Evolutionary conservation across 2,113 vertebrate species (phyloP).

Genomic region (Dromaius novaehollandiae): DNA sequence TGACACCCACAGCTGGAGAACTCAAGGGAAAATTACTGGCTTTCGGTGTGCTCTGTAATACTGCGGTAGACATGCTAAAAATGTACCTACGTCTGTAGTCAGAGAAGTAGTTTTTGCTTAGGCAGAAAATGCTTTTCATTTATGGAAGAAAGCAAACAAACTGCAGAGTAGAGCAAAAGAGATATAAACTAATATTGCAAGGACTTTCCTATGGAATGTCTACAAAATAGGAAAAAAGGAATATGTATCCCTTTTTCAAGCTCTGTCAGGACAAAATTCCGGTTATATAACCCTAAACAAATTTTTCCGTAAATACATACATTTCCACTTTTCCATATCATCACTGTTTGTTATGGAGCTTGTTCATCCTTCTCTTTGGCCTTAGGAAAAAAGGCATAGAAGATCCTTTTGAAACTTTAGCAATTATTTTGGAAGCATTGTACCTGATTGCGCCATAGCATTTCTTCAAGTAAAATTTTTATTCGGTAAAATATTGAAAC

Average conservation of each 20-base stretch:
- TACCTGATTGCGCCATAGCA: neutral
- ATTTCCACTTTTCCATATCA: neutral
- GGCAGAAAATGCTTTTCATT: neutral
- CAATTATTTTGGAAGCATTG: neutral
- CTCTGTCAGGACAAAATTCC: neutral
- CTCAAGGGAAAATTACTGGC: neutral
- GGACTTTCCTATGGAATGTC: neutral
- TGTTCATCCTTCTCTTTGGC: neutral
- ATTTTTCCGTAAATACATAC: neutral
- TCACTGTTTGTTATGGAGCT: neutral
- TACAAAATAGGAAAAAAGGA: rapidly evolving
- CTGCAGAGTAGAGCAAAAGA: neutral
- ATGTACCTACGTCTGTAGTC: neutral
- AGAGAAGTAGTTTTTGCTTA: neutral
- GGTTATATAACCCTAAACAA: neutral
- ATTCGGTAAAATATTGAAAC: neutral
- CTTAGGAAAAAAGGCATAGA: neutral
- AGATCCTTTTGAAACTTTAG: neutral
- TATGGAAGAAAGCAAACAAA: neutral
- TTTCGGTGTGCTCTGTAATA: neutral
- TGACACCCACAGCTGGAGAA: neutral
- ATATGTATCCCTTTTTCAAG: neutral
- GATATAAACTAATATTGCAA: neutral
- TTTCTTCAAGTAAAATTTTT: neutral
- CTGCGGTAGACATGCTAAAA: neutral